Evolutionary conservation across 2,113 vertebrate species (phyloP), one percentile per base, ranked within the genome.

Genomic region (Malurus melanocephalus): DNA sequence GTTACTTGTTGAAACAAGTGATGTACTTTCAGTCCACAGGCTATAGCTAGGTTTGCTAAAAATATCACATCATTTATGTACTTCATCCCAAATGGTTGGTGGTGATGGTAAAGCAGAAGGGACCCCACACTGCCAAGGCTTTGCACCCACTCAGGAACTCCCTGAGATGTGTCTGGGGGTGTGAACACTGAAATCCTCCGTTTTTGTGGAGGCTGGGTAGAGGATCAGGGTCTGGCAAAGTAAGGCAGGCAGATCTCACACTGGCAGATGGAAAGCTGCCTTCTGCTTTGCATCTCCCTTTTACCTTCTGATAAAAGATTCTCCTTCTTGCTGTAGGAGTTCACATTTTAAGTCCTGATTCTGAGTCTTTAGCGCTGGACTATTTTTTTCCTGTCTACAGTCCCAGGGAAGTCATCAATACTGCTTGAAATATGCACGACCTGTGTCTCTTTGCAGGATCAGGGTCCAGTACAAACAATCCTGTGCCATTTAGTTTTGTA

Each of bases 341-440:
- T 73, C 55, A 20, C 1, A 4, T n/a, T 59, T 12, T 46, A 79
- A 78, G 22, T 53, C 38, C 38, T 24, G 46, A 2, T 69, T 75
- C 40, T 22, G 51, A 81, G 27, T 49, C 32, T 82, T 81, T 17
- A 42, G 28, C 11, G 24, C 22, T 51, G 51, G 61, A 67, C 10
- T 15, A 38, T 40, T 56, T 77, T 43, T 20, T 59, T 85, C 32
- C 51, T 55, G 16, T 48, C n/a, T 42, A 27, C 48, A 66, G 32
- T 60, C 33, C 9, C 4, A 2, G 22, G 30, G 14, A 90, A 62
- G 53, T 49, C 33, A 81, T 21, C 9, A 55, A 46, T n/a, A 35
- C 20, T 80, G 8, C n/a, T 62, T 1, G 1, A 65, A 68, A 28
- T 28, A 21, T 0, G 0, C 5, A 27, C 6, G 62, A 48, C 48